Base-by-base conservation (phyloP, 2,888 invertebrate genomes). In the Chrysomela aeneicollis region DNA sequence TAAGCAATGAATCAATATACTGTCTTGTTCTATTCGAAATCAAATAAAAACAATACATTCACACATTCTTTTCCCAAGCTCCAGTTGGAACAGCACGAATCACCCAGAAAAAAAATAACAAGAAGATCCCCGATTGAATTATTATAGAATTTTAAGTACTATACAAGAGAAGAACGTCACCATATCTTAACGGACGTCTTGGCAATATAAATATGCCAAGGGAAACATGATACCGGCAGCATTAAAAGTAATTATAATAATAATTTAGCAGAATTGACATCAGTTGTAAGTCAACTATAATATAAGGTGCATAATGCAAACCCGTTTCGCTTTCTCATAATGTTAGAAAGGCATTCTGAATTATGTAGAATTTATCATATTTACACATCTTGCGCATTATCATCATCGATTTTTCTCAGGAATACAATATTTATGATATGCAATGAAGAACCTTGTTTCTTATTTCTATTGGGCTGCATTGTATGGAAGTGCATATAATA, bases 231-330 rank as follows among this genome's bases (percentile, higher is more conserved):
- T 78, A 78, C 79, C 72, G 75, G 72, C 77, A 42, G 70, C 79
- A 80, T 79, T 79, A 80, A 80, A 80, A 79, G 78, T 79, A 79
- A 80, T 80, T 80, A 79, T 80, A 79, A 78, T 78, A 78, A 80
- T 80, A 80, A 79, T 77, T 80, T 79, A 79, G 71, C 73, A 57
- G 74, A 69, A 74, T 74, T 74, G 78, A 79, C 77, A 70, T 72
- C 66, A 70, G 71, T 74, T 69, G 74, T 74, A 75, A 74, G 71
- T 76, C 73, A 73, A 68, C 74, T 76, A 77, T 77, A 77, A 77
- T 75, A 72, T 76, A 77, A 69, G 70, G 72, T 63, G 67, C 66
- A 67, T 64, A 26, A 26, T 62, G 63, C 62, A 59, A 69, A 70
- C 71, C 68, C 64, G 70, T 70, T 70, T 64, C 64, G 42, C 63